Base-by-base conservation (phyloP, 2,888 invertebrate species). In the Ectobius pallidus region DNA sequence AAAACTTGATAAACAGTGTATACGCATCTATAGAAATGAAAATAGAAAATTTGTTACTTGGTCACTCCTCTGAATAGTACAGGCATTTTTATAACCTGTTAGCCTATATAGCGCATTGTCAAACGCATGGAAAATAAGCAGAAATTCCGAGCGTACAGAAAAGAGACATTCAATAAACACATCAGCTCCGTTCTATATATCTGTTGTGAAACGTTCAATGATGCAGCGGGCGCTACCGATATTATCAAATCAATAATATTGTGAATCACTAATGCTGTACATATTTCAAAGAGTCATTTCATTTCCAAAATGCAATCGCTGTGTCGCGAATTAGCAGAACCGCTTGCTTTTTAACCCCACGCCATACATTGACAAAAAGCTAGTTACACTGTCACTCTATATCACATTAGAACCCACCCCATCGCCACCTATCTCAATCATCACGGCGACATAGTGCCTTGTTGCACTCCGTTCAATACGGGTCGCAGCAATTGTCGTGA, bases 251-350 rank as follows among this genome's bases (percentile, higher is more conserved):
- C 52, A 52, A 52, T 52, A 52, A 52, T 16, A 52, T 25, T 3
- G 14, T 49, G 49, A 25, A 52, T 14, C 52, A 25, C 3, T 25
- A 25, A 52, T 52, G 3, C 25, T 25, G 1, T 14, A 25, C 52
- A 25, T 52, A 52, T 52, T 52, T 52, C 52, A 39, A 39, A 39
- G 39, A 39, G 39, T 39, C 39, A 25, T 52, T 52, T 52, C 25
- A 52, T 52, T 52, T 25, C n/a, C 52, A 52, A 52, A 52, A 52
- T 52, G 25, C 3, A 52, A 52, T 52, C 25, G 25, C 4, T 3
- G 52, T 52, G n/a, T n/a, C n/a, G 9, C 25, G 25, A 52, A 25
- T 52, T 52, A 25, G 25, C 52, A 25, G n/a, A 52, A 25, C 52
- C 52, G 22, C 25, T 52, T 3, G 1, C 52, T 52, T 25, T 22